These are phyloP conservation scores for Microtus ochrogaster DNA, from an alignment of 2,113 vertebrate species.

Conservation along the genomic window DNA sequence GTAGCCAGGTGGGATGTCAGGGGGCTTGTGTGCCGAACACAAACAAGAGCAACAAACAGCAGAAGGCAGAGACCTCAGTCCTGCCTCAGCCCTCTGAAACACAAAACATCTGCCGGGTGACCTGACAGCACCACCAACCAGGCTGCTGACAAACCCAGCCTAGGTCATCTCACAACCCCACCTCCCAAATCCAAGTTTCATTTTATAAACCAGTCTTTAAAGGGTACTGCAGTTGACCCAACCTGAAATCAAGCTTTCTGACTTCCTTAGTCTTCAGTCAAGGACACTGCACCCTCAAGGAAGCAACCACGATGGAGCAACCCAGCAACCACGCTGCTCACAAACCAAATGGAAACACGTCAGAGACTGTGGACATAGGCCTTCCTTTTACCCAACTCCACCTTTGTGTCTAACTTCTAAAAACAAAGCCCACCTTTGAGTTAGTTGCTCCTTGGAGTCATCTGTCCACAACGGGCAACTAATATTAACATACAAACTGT, in stretches of 20 bases:
- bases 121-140: not conserved
- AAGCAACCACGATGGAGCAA: not conserved
- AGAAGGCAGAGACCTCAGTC: not conserved
- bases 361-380: not conserved
- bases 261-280: not conserved
- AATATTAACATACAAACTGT: conserved; percentile 18
- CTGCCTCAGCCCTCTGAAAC: not conserved
- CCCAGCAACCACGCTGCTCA: not conserved
- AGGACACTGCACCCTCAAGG: not conserved
- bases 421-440: not conserved
- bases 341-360: not conserved
- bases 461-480: not conserved
- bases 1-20: not conserved
- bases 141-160: not conserved
- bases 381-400: not conserved
- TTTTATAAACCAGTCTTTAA: not conserved
- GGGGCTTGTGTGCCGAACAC: not conserved
- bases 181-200: not conserved
- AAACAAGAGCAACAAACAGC: not conserved
- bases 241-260: not conserved
- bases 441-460: conserved; percentile 7
- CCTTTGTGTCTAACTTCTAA: not conserved
- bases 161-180: not conserved
- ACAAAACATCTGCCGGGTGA: not conserved
- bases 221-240: not conserved